phyloP scores from a whole-genome alignment of 2,797 vertebrate genomes.

The Allobates femoralis region DNA sequence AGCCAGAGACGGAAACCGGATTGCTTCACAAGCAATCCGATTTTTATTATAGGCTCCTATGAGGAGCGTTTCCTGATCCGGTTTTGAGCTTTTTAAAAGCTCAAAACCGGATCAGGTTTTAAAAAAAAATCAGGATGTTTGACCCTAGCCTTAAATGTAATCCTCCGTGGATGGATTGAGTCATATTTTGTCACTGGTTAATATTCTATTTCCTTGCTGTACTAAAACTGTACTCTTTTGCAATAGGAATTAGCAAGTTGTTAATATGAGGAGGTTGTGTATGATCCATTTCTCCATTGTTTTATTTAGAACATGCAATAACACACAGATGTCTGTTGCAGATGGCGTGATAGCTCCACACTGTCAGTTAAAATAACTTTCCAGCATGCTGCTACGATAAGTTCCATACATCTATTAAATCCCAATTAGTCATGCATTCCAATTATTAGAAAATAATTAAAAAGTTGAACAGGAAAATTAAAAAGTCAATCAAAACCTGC shows the following conservation, averaged over 20 bases:
- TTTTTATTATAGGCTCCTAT: too few species aligned
- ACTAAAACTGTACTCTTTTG: neutral
- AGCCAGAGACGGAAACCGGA: too few species aligned
- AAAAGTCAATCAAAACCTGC: constrained; percentile 50
- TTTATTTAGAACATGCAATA: constrained; percentile 51
- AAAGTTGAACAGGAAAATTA: constrained; percentile 45
- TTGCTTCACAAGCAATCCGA: too few species aligned
- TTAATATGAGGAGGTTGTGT: neutral
- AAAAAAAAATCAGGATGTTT: too few species aligned
- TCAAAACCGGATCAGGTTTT: too few species aligned
- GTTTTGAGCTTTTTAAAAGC: too few species aligned
- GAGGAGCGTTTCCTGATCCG: too few species aligned
- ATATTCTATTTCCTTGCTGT: neutral
- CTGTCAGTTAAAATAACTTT: constrained; percentile 62
- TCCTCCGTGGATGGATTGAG: too few species aligned
- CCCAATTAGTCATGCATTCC: constrained; percentile 54
- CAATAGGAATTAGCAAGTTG: neutral
- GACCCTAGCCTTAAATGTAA: too few species aligned
- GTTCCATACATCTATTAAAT: constrained; percentile 53
- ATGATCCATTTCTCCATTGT: constrained; percentile 14
- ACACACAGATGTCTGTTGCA: constrained; percentile 57
- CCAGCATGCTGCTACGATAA: constrained; percentile 39
- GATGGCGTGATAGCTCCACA: constrained; percentile 51
- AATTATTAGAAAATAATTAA: constrained; percentile 57
- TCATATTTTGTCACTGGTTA: too few species aligned